Percentiles rank a stretch among this genome's conserved stretches.
Evolutionary conservation across 2,888 invertebrate genomes (phyloP).

Genomic region (Cerceris ruficornis): DNA sequence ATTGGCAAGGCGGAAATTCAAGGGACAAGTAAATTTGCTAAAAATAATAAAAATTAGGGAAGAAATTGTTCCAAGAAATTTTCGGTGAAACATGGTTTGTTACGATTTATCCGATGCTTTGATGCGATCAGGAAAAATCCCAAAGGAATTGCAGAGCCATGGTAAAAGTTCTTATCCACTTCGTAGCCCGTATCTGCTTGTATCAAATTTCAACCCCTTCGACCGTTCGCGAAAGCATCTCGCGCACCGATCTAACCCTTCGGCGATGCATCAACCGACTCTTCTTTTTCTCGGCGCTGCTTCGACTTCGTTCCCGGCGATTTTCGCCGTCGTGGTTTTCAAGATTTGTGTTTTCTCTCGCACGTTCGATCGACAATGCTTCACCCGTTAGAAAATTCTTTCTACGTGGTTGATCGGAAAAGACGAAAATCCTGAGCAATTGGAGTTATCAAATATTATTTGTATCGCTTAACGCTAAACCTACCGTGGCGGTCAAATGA

Average conservation of each 20-base stretch:
- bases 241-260: constrained; percentile 12
- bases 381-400: too few relatives aligned
- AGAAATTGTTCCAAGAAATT: too few relatives aligned
- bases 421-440: too few relatives aligned
- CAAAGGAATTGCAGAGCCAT: constrained; percentile 26
- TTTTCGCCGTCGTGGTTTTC: constrained; percentile 14
- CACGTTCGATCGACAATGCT: too few relatives aligned
- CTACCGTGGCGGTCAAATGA: too few relatives aligned
- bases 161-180: constrained; percentile 44
- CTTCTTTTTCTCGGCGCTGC: neutral
- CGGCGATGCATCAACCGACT: constrained; percentile 26
- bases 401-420: too few relatives aligned
- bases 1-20: too few relatives aligned
- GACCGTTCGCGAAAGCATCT: constrained; percentile 53
- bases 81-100: too few relatives aligned
- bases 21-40: too few relatives aligned
- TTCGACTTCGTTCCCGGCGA: constrained; percentile 19
- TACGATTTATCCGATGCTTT: constrained; percentile 12
- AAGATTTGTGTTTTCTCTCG: neutral
- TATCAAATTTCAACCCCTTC: constrained; percentile 45
- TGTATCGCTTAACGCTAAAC: neutral
- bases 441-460: neutral
- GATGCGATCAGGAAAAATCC: constrained; percentile 21
- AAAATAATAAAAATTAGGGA: too few relatives aligned
- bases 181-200: constrained; percentile 22